These are phyloP conservation scores for Vulpes vulpes DNA, from an alignment of 2,113 vertebrate genomes.

Conservation along the genomic window DNA sequence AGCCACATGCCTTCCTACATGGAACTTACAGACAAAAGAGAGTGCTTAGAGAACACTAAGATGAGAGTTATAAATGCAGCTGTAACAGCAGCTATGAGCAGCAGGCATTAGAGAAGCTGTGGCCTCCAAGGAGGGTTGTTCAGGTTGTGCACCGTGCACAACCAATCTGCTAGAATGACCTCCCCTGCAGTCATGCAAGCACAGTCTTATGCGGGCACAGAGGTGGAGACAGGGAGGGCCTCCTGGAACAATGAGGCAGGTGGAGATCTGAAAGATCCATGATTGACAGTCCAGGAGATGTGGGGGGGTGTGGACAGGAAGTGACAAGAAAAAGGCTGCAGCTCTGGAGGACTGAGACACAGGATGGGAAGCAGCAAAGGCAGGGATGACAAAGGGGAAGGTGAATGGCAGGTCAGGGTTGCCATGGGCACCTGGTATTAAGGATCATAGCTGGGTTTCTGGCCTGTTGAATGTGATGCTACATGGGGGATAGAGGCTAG, in stretches of 20 bases:
- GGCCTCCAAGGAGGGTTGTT: neutral
- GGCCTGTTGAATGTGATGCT: neutral
- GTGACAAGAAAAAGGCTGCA: neutral
- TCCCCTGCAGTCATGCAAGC: too few species aligned
- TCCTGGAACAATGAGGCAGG: neutral
- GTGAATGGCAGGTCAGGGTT: too few species aligned
- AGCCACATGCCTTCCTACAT: neutral
- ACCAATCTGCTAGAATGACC: neutral
- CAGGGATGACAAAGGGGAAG: neutral
- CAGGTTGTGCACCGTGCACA: neutral
- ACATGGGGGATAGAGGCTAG: neutral
- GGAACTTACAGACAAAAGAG: neutral
- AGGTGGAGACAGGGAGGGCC: neutral
- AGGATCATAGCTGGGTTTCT: neutral
- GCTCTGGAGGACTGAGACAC: neutral
- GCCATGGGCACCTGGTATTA: neutral
- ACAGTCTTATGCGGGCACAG: neutral
- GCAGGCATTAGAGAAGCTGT: neutral
- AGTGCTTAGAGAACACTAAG: neutral
- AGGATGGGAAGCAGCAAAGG: too few species aligned
- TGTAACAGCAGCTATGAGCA: too few species aligned
- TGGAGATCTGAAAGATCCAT: neutral
- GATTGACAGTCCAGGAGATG: neutral
- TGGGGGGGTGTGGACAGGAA: neutral
- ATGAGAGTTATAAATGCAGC: neutral